Percentiles rank a stretch among this genome's conserved stretches.
These are phyloP conservation scores for Phasia obesa DNA, from an alignment of 2,888 invertebrate genomes.

Conservation along the genomic window DNA sequence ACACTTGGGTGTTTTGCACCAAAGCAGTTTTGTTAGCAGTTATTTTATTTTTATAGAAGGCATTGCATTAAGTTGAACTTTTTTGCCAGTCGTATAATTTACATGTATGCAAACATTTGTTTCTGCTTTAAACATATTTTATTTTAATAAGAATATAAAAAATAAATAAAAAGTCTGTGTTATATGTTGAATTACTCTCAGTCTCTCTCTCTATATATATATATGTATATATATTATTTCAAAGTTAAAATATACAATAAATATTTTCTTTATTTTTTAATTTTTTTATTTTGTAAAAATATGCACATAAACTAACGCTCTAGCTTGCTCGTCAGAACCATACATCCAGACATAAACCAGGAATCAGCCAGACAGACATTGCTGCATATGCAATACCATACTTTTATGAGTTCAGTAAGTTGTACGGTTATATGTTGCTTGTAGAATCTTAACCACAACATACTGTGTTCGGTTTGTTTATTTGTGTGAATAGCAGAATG, in stretches of 20 bases:
- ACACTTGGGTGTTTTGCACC: slow-evolving; percentile 24
- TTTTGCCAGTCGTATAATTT: slow-evolving; percentile 31
- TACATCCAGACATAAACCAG: neutral
- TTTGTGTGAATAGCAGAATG: slow-evolving; percentile 25
- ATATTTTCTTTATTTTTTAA: slow-evolving; percentile 28
- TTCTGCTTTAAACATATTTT: slow-evolving; percentile 2
- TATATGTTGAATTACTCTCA: slow-evolving; percentile 33
- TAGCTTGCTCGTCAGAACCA: slow-evolving; percentile 3
- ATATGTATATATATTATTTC: slow-evolving; percentile 31
- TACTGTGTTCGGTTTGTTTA: slow-evolving; percentile 55
- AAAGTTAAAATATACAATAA: slow-evolving; percentile 50
- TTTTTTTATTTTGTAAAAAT: too few species aligned
- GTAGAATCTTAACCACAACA: slow-evolving; percentile 56
- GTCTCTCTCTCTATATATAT: neutral
- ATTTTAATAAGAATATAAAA: too few species aligned
- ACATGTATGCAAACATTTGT: slow-evolving; percentile 21
- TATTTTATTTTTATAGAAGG: neutral
- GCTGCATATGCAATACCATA: slow-evolving; percentile 24
- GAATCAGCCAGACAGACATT: slow-evolving; percentile 27
- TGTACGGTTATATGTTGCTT: slow-evolving; percentile 32
- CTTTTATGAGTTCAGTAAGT: slow-evolving; percentile 33
- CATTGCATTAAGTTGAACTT: slow-evolving; percentile 28
- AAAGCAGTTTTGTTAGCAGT: slow-evolving; percentile 16
- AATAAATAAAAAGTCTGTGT: slow-evolving; percentile 12
- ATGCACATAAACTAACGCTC: neutral